phyloP scores from a whole-genome alignment of 1,140 invertebrate species.

The Lutraria rhynchaena region DNA sequence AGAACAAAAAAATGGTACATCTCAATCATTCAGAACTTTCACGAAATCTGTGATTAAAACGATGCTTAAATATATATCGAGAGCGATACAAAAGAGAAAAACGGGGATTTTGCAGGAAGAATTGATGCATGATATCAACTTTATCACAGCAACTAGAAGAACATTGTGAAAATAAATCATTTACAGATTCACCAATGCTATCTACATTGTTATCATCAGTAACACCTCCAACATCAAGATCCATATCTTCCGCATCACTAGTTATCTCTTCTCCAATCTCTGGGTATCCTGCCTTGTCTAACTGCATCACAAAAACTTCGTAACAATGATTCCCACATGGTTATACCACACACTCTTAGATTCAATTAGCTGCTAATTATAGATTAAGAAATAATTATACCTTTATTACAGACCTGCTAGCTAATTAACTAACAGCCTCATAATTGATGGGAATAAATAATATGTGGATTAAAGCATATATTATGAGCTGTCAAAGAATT shows the following conservation, averaged over 20 bases:
- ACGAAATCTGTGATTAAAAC: no score
- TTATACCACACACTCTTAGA: slow-evolving; percentile 1
- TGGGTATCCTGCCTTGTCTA: not conserved
- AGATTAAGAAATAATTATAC: slow-evolving; percentile 27
- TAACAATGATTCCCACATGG: not conserved
- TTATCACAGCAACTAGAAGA: not conserved
- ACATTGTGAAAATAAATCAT: slow-evolving; percentile 23
- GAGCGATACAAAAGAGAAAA: no score
- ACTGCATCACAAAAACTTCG: not conserved
- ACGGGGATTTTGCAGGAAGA: no score
- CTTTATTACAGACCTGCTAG: no score
- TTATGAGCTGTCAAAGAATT: no score
- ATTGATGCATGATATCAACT: not conserved
- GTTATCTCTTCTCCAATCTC: not conserved
- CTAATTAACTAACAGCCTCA: no score
- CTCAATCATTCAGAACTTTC: no score
- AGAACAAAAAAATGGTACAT: no score
- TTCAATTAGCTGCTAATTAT: slow-evolving; percentile 14
- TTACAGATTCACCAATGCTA: not conserved
- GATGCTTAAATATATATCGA: no score
- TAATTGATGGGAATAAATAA: no score
- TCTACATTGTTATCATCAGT: not conserved
- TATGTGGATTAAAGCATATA: no score
- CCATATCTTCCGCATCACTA: slow-evolving; percentile 5
- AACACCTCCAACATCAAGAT: slow-evolving; percentile 12